These are phyloP conservation scores for Lepidothrix coronata DNA, from an alignment of 2,113 vertebrate species.

Conservation along the genomic window DNA sequence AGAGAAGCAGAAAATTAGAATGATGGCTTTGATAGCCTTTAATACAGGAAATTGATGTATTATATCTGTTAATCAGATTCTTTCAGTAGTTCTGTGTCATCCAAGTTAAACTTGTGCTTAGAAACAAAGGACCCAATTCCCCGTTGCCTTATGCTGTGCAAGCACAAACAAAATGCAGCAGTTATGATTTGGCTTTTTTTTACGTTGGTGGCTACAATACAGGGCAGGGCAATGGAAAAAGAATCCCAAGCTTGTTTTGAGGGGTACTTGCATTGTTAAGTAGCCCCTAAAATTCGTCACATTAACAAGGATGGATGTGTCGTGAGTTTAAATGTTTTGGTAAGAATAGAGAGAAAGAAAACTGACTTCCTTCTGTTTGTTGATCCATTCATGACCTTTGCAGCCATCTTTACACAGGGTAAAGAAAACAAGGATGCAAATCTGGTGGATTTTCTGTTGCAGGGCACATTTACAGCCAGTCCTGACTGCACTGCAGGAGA, in stretches of 20 bases:
- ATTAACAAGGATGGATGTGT: background rate
- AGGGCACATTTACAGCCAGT: background rate
- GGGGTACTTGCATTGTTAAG: background rate
- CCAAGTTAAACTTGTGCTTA: constrained; percentile 19
- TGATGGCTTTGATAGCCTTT: constrained; percentile 7
- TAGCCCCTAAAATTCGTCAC: background rate
- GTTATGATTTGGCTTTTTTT: background rate
- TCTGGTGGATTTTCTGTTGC: background rate
- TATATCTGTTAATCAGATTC: constrained; percentile 30
- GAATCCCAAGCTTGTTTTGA: background rate
- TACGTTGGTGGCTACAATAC: background rate
- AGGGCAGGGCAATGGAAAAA: background rate
- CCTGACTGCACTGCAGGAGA: background rate
- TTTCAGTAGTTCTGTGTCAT: constrained; percentile 3
- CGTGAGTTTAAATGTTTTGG: background rate
- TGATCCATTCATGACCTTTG: background rate
- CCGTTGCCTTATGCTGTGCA: background rate
- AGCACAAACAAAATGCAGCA: background rate
- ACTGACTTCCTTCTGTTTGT: background rate
- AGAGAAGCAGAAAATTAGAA: background rate
- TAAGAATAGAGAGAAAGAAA: background rate
- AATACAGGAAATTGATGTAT: constrained; percentile 13
- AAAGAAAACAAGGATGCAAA: background rate
- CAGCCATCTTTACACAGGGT: background rate
- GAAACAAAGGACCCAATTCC: background rate